Evolutionary conservation across 2,113 vertebrate species (phyloP), one percentile per base, ranked within the genome.

Genomic region (Chamaetylas fuelleborni): DNA sequence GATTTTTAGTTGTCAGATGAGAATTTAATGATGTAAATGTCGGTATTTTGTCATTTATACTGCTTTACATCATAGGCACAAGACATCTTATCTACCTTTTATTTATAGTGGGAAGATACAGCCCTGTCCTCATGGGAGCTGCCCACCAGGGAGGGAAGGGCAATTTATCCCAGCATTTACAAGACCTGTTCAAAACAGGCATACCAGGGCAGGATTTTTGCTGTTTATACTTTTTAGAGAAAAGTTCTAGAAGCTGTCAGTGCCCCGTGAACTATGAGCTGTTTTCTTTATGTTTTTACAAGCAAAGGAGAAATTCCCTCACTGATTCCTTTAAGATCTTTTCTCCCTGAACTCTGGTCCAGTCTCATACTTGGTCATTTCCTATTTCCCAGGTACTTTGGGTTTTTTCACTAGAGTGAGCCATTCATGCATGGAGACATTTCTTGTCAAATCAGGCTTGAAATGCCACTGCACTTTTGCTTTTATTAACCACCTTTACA

Each of bases 381-480:
- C 81, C 67, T 64, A 88, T 93, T 91, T 91, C 88, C 69, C 15
- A 82, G 66, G 56, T 95, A 87, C 77, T 92, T 91, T 54, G 51
- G 53, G 62, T 58, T 94, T 72, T 92, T 38, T 94, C 66, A 85
- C 86, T 78, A 34, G 86, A 91, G 81, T 33, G 72, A 70, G 78
- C 47, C 58, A 34, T 92, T 96, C 96, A 93, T 12, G 58, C 84
- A 86, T 60, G 82, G 86, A 91, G 61, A 79, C 72, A 47, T 91
- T 95, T 92, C 95, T 88, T 92, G 79, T 57, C 93, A 95, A 96
- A 94, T 95, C 95, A 96, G 88, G 92, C 97, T 96, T 97, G 96
- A 97, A 97, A 97, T 97, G 88, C 87, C 97, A 97, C 90, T 76
- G 94, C 14, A 19, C 93, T 94, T 96, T 88, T 93, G 67, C 84